A percentile compares a stretch with the other conserved stretches of the same genome.
Evolutionary conservation across 1,140 invertebrate genomes (phyloP).

Genomic region (Drosophila grimshawi): DNA sequence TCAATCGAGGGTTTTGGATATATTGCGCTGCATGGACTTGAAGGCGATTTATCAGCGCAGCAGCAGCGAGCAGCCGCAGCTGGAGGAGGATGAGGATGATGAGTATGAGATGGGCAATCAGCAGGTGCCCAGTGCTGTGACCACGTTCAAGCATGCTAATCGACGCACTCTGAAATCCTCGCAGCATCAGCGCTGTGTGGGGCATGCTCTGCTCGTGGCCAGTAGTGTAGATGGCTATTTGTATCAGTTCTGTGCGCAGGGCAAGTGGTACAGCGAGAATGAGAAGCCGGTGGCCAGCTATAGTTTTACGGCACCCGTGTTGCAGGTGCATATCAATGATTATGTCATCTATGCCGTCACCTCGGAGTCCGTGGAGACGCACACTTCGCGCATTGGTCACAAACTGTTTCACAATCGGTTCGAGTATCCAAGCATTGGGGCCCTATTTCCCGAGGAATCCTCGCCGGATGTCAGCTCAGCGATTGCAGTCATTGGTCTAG

Average conservation of each 20-base stretch:
- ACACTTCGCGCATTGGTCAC: conserved; percentile 89
- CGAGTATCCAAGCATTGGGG: conserved; percentile 75
- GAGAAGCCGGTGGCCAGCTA: conserved; percentile 85
- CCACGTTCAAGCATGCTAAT: conserved; percentile 76
- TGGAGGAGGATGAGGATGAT: conserved; percentile 60
- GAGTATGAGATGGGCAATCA: conserved; percentile 83
- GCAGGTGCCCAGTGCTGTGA: conserved; percentile 77
- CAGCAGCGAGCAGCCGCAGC: conserved; percentile 22
- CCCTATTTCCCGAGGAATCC: conserved; percentile 84
- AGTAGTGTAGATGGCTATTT: conserved; percentile 81
- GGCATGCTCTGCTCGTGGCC: conserved; percentile 72
- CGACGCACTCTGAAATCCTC: conserved; percentile 72
- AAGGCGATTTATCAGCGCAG: conserved; percentile 78
- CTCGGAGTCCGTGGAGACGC: conserved; percentile 91
- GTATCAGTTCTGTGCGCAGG: conserved; percentile 81
- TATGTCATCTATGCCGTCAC: conserved; percentile 91
- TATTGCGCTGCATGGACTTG: conserved; percentile 78
- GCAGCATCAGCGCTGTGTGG: conserved; percentile 71
- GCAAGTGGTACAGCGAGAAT: conserved; percentile 83
- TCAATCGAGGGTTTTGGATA: conserved; percentile 68
- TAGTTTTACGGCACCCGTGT: conserved; percentile 89
- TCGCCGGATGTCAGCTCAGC: conserved; percentile 87
- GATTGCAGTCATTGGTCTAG: conserved; percentile 89
- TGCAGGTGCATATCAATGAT: conserved; percentile 88
- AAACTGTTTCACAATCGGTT: conserved; percentile 84